Evolutionary conservation across 2,888 invertebrate species (phyloP).

Genomic region (Sesia apiformis): DNA sequence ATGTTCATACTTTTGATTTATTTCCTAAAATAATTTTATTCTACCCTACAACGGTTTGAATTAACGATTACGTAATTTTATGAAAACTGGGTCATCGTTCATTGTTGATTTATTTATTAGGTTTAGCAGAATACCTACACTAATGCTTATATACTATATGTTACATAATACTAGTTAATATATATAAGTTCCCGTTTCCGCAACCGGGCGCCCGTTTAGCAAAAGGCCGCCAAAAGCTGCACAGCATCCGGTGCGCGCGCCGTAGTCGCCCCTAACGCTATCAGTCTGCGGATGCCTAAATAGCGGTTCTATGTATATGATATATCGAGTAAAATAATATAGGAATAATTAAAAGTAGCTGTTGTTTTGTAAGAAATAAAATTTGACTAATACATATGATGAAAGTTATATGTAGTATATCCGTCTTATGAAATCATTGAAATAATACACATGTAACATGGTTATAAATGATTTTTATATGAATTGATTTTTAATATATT

Average conservation of each 20-base stretch:
- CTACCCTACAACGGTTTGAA: no score
- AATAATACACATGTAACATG: slow-evolving; percentile 52
- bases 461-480: slow-evolving; percentile 67
- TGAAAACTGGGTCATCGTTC: no score
- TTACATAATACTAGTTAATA: no score
- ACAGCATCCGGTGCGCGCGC: background rate
- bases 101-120: no score
- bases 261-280: slow-evolving; percentile 5
- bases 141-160: no score
- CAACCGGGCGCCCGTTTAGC: no score
- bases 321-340: slow-evolving; percentile 48
- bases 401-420: slow-evolving; percentile 66
- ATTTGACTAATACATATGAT: slow-evolving; percentile 64
- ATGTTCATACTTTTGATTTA: no score
- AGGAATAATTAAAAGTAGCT: slow-evolving; percentile 64
- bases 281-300: slow-evolving; percentile 43
- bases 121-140: no score
- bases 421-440: slow-evolving; percentile 69
- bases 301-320: slow-evolving; percentile 46
- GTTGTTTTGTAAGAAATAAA: slow-evolving; percentile 71
- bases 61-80: no score
- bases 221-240: no score
- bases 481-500: slow-evolving; percentile 55
- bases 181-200: no score
- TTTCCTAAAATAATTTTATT: no score